Percentiles rank a stretch among this genome's conserved stretches.
These are phyloP conservation scores for Oedothorax gibbosus DNA, from an alignment of 1,140 invertebrate species.

Conservation along the genomic window DNA sequence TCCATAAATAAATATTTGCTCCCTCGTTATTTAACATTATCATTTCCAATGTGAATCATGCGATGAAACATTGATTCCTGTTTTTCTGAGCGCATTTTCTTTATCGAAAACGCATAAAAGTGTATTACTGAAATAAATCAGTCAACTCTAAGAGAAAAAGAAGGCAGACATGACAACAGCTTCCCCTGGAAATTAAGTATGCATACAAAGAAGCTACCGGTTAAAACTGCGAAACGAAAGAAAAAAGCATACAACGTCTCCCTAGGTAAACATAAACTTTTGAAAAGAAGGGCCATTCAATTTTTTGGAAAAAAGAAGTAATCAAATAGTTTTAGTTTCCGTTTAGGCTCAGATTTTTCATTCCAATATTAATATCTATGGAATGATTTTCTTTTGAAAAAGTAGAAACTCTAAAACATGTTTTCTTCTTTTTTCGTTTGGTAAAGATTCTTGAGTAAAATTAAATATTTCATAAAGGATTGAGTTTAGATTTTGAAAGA, in stretches of 20 bases:
- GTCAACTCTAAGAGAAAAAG: constrained; percentile 17
- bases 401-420: constrained; percentile 8
- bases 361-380: constrained; percentile 49
- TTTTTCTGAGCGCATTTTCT: constrained; percentile 24
- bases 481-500: constrained; percentile 39
- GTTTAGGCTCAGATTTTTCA: constrained; percentile 55
- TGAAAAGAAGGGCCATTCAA: constrained; percentile 53
- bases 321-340: constrained; percentile 59
- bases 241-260: constrained; percentile 35
- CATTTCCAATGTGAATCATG: constrained; percentile 5
- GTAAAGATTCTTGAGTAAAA: constrained; percentile 50
- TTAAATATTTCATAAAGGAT: constrained; percentile 55
- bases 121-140: constrained; percentile 55
- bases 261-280: constrained; percentile 47
- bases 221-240: constrained; percentile 25
- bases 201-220: constrained; percentile 16
- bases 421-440: constrained; percentile 8
- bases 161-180: constrained; percentile 44
- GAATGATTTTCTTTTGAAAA: constrained; percentile 53
- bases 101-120: constrained; percentile 54
- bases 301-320: constrained; percentile 46
- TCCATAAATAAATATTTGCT: too few species aligned
- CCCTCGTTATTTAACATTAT: too few species aligned
- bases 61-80: constrained; percentile 27
- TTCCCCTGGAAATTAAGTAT: constrained; percentile 49